Evolutionary conservation across 2,113 vertebrate species (phyloP).

Genomic region (Hippolais icterina): DNA sequence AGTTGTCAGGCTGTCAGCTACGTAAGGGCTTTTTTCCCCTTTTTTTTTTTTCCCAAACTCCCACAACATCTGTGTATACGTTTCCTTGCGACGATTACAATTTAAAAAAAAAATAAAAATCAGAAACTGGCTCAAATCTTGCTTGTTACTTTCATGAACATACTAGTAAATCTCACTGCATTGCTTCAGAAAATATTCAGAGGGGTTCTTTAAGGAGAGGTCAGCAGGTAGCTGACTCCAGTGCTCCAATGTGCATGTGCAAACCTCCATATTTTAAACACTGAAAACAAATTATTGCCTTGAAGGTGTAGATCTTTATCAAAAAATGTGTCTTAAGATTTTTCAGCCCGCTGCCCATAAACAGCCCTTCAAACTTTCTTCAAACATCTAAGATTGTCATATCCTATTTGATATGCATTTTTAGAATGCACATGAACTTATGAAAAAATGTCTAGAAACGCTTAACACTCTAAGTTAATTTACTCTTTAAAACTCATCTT

Average conservation of each 20-base stretch:
- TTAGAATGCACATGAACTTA: background rate
- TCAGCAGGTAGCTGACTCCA: background rate
- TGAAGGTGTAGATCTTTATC: background rate
- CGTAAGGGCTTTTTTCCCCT: background rate
- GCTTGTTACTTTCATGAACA: background rate
- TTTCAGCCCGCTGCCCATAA: background rate
- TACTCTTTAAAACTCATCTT: background rate
- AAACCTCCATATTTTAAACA: conserved; percentile 1
- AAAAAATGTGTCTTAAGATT: background rate
- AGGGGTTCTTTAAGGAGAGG: background rate
- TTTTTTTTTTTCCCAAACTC: conserved; percentile 3
- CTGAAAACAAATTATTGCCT: background rate
- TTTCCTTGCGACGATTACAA: background rate
- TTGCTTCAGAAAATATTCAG: background rate
- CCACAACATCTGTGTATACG: conserved; percentile 75
- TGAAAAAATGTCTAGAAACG: background rate
- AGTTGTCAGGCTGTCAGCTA: conserved; percentile 78
- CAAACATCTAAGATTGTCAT: background rate
- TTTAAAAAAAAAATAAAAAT: background rate
- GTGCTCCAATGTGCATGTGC: background rate
- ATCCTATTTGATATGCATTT: background rate
- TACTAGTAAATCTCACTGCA: background rate
- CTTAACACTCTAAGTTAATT: background rate
- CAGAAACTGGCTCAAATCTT: background rate
- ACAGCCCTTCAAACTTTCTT: background rate